phyloP scores from a whole-genome alignment of 2,113 vertebrate genomes.

The Telmatochromis sp. region DNA sequence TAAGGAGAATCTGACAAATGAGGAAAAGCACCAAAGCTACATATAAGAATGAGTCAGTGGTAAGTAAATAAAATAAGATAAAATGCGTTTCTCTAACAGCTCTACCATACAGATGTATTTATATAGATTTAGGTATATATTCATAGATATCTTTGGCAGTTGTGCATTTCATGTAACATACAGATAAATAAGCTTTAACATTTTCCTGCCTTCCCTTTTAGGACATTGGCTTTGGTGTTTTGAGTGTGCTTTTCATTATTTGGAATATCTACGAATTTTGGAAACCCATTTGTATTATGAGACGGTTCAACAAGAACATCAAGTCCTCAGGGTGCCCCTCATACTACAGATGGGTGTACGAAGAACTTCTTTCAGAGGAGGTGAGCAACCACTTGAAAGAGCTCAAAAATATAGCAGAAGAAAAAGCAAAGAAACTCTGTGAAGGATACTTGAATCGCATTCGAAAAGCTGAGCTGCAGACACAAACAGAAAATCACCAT shows the following conservation, averaged over 20 bases:
- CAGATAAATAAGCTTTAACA: not conserved
- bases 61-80: constrained; percentile 2
- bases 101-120: not conserved
- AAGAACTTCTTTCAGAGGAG: not conserved
- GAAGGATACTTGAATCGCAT: not conserved
- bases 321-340: not conserved
- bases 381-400: not conserved
- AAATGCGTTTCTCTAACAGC: not conserved
- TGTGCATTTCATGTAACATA: not conserved
- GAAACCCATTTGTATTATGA: not conserved
- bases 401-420: not conserved
- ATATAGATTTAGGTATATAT: not conserved
- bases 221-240: not conserved
- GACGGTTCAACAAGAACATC: not conserved
- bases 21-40: not conserved
- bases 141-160: not conserved
- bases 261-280: not conserved
- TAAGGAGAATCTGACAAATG: not conserved
- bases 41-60: not conserved
- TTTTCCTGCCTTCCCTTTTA: not conserved
- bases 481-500: not conserved
- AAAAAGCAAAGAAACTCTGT: not conserved
- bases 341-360: not conserved
- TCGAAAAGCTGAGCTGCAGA: not conserved
- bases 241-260: not conserved